These are phyloP conservation scores for Nothoprocta perdicaria DNA, from an alignment of 2,113 vertebrate species.

Conservation along the genomic window DNA sequence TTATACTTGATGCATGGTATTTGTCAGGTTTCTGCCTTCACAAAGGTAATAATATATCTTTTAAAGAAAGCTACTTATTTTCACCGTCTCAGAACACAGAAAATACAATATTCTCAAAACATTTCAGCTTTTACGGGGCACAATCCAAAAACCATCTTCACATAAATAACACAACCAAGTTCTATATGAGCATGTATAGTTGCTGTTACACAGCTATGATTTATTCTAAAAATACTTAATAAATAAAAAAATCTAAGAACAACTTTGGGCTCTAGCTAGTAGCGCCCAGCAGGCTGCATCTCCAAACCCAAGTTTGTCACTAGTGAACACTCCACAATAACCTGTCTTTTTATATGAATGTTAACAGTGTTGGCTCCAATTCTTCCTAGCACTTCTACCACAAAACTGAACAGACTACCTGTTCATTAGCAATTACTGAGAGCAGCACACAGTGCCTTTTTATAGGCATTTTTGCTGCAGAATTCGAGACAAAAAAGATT, in stretches of 20 bases:
- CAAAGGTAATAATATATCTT: not conserved
- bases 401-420: not conserved
- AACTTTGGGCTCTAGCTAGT: not conserved
- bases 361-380: not conserved
- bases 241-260: not conserved
- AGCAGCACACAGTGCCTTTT: not conserved
- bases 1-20: not conserved
- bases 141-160: not conserved
- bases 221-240: not conserved
- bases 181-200: fast-evolving
- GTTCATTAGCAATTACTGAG: not conserved
- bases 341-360: not conserved
- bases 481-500: not conserved
- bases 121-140: not conserved
- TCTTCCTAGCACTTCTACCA: not conserved
- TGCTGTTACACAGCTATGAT: not conserved
- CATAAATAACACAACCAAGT: not conserved
- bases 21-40: not conserved
- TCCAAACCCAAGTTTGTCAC: not conserved
- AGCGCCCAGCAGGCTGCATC: not conserved
- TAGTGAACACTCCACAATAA: not conserved
- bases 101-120: not conserved
- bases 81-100: not conserved
- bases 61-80: not conserved
- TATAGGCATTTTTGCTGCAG: not conserved